Evolutionary conservation across 35 echinoderm and acorn worm species (phyloP).

Genomic region (Nesometra sesokonis): DNA sequence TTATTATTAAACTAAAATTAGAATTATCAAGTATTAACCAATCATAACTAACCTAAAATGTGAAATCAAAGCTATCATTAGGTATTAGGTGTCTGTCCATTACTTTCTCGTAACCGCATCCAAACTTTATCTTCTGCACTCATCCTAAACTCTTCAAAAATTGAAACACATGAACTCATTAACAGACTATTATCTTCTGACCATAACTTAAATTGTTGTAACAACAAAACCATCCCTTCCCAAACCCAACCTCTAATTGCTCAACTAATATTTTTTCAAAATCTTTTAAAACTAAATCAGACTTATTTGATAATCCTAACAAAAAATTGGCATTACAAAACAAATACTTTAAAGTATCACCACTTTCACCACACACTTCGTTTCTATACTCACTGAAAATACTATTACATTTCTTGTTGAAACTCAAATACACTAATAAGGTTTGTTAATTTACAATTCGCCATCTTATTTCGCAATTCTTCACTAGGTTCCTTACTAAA

Average conservation of each 20-base stretch:
- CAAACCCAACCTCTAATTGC: neutral
- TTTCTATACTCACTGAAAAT: neutral
- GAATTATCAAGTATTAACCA: no score
- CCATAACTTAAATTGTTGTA: constrained; percentile 11
- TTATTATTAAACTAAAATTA: no score
- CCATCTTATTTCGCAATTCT: constrained; percentile 15
- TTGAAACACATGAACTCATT: neutral
- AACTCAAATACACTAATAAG: constrained; percentile 36
- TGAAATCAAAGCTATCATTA: no score
- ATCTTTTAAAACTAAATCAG: constrained; percentile 16
- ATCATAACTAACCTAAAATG: no score
- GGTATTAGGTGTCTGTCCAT: no score
- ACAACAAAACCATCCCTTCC: constrained; percentile 14
- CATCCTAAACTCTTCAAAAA: neutral
- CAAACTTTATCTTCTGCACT: neutral
- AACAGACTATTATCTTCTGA: neutral
- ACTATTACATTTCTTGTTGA: neutral
- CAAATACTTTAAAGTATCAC: neutral
- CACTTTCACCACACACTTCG: neutral
- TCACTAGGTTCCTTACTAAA: constrained; percentile 12
- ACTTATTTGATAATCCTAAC: constrained; percentile 7
- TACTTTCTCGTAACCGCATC: neutral
- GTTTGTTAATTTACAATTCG: constrained; percentile 27
- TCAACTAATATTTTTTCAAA: neutral
- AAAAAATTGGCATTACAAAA: constrained; percentile 47